Conservation (phyloP, 2,888 invertebrate genomes). For the Agriopis leucophaearia region DNA sequence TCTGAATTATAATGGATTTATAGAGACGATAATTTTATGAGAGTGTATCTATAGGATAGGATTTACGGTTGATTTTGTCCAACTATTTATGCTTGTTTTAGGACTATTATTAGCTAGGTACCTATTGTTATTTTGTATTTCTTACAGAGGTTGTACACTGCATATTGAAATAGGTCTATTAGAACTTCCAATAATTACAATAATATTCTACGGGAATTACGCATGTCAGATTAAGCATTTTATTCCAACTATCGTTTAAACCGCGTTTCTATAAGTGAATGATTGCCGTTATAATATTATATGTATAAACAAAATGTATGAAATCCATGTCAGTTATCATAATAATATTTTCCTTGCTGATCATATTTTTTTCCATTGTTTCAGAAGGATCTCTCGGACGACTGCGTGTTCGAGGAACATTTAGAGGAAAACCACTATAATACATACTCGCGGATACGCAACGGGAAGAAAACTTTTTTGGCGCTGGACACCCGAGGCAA, state of each 20-base stretch:
- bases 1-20: constrained; percentile 51
- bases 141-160: not conserved
- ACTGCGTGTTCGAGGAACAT: constrained; percentile 95
- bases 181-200: too few relatives aligned
- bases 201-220: too few relatives aligned
- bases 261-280: too few relatives aligned
- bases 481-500: constrained; percentile 91
- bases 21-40: constrained; percentile 50
- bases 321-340: not conserved
- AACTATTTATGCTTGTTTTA: not conserved
- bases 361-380: constrained; percentile 83
- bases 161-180: not conserved
- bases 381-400: constrained; percentile 94
- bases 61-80: constrained; percentile 2
- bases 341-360: constrained; percentile 42
- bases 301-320: not conserved
- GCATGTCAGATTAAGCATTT: too few relatives aligned
- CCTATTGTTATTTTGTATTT: not conserved
- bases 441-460: constrained; percentile 91
- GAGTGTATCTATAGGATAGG: constrained; percentile 32
- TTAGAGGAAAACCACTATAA: constrained; percentile 95
- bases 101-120: too few relatives aligned
- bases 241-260: too few relatives aligned
- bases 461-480: constrained; percentile 90
- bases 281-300: not conserved